phyloP scores from a whole-genome alignment of 2,113 vertebrate species.

The Ovis canadensis region DNA sequence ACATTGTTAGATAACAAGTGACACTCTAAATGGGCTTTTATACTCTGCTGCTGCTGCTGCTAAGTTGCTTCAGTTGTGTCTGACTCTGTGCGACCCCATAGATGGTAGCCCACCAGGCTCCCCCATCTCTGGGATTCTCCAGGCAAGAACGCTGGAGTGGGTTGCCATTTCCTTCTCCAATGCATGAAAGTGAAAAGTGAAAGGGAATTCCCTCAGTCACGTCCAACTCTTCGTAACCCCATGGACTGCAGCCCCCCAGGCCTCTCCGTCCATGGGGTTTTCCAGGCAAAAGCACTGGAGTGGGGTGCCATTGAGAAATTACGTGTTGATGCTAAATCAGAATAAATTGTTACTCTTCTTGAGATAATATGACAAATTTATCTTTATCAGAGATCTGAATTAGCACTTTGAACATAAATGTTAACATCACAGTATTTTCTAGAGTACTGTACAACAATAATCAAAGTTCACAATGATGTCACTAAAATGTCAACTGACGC shows the following conservation, averaged over 20 bases:
- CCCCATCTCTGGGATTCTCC: no score
- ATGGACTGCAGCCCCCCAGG: no score
- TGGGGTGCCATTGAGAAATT: neutral
- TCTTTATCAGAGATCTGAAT: neutral
- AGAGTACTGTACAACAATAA: neutral
- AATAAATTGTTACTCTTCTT: neutral
- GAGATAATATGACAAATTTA: neutral
- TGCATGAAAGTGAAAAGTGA: no score
- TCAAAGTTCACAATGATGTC: neutral
- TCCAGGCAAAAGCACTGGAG: no score
- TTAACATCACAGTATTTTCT: neutral
- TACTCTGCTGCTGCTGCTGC: no score
- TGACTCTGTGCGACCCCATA: no score
- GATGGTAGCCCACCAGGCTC: no score
- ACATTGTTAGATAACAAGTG: neutral
- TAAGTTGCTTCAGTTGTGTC: no score
- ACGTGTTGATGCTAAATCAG: neutral
- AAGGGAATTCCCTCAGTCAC: rapidly evolving
- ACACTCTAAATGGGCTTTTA: neutral
- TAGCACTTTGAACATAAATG: neutral
- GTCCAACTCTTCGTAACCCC: rapidly evolving
- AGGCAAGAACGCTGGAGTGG: no score
- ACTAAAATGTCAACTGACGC: neutral
- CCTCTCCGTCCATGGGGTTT: no score
- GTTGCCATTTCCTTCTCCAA: no score